phyloP scores from a whole-genome alignment of 2,888 invertebrate genomes.

The Calephelis perditalis region DNA sequence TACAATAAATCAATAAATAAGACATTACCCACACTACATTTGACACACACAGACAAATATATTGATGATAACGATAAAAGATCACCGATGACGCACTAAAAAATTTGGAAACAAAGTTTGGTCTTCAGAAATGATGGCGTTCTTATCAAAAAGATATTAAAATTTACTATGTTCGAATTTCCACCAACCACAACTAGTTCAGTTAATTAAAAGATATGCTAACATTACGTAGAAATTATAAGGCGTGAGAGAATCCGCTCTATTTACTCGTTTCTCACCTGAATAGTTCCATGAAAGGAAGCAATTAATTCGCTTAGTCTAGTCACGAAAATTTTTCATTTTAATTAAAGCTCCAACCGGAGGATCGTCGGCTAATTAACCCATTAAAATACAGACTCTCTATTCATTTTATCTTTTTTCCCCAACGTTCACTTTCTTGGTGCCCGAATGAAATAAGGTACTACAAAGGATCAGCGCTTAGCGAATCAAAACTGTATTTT shows the following conservation, averaged over 20 bases:
- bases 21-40: too few species aligned
- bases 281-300: conserved; percentile 68
- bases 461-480: background rate
- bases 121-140: too few species aligned
- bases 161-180: too few species aligned
- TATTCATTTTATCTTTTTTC: conserved; percentile 67
- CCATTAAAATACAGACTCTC: conserved; percentile 74
- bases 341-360: conserved; percentile 72
- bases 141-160: too few species aligned
- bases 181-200: too few species aligned
- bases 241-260: conserved; percentile 33
- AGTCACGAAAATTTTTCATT: conserved; percentile 76
- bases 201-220: conserved; percentile 15
- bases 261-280: conserved; percentile 62
- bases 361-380: conserved; percentile 75
- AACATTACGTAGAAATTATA: conserved; percentile 13
- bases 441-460: conserved; percentile 50
- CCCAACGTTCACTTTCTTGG: conserved; percentile 65
- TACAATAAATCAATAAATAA: too few species aligned
- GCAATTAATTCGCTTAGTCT: conserved; percentile 68
- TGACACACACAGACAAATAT: too few species aligned
- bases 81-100: too few species aligned
- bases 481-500: conserved; percentile 33
- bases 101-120: too few species aligned
- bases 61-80: too few species aligned